Percentiles rank a stretch among this genome's conserved stretches.
Conservation (phyloP, 2,888 invertebrate genomes). For the Hydroisotoma schaefferi region DNA sequence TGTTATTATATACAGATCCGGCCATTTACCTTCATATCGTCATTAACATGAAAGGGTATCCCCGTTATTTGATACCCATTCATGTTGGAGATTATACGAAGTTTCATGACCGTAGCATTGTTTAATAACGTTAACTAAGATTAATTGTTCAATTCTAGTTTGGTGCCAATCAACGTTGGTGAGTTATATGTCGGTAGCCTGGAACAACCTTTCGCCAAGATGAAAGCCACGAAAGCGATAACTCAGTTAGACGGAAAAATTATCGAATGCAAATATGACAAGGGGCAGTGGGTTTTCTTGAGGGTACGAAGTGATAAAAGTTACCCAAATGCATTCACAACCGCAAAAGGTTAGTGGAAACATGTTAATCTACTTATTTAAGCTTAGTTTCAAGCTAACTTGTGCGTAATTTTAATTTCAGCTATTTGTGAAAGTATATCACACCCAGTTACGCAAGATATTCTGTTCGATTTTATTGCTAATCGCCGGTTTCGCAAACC, state of each 20-base stretch:
- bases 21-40: too few relatives aligned
- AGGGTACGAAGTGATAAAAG: conserved; percentile 94
- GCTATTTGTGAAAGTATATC: conserved; percentile 79
- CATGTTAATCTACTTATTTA: not conserved
- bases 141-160: conserved; percentile 54
- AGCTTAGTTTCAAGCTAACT: not conserved
- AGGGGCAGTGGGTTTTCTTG: conserved; percentile 84
- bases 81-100: too few relatives aligned
- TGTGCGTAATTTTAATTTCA: conserved; percentile 53
- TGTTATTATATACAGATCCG: too few relatives aligned
- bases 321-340: conserved; percentile 82
- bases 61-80: too few relatives aligned
- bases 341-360: conserved; percentile 65
- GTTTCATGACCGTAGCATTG: too few relatives aligned
- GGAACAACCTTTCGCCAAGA: conserved; percentile 64
- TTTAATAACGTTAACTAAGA: not conserved
- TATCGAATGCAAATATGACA: conserved; percentile 85
- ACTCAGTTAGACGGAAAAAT: conserved; percentile 85
- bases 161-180: conserved; percentile 66
- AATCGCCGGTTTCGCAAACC: conserved; percentile 56
- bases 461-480: conserved; percentile 67
- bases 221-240: conserved; percentile 75
- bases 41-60: too few relatives aligned
- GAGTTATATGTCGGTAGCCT: conserved; percentile 73
- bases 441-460: conserved; percentile 79